These are phyloP conservation scores for Percopsis omiscomaycus DNA, from an alignment of 2,797 vertebrate species.

Conservation along the genomic window DNA sequence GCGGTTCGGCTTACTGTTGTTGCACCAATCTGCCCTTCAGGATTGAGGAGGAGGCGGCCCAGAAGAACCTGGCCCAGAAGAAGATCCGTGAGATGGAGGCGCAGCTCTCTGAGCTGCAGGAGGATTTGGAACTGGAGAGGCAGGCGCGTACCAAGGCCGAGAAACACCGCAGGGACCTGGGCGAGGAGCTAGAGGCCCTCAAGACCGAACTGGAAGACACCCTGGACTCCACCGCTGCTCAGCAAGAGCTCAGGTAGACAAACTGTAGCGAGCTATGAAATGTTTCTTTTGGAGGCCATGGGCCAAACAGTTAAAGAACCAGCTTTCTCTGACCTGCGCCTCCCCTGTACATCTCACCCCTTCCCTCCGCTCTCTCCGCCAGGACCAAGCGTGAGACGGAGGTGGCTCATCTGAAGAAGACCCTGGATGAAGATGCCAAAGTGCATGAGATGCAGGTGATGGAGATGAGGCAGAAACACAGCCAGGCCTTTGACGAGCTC, in stretches of 20 bases:
- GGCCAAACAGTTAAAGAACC: too few species aligned
- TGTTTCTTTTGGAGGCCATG: neutral
- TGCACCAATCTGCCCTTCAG: conserved; percentile 58
- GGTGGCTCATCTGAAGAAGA: conserved; percentile 90
- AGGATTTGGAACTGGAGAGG: conserved; percentile 94
- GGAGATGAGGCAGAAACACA: conserved; percentile 94
- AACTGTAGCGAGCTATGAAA: neutral
- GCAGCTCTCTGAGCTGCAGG: conserved; percentile 93
- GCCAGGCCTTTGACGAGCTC: conserved; percentile 92
- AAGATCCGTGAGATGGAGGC: conserved; percentile 96
- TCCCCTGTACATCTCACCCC: neutral
- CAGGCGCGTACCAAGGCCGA: conserved; percentile 89
- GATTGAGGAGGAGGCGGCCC: conserved; percentile 93
- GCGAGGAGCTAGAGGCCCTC: conserved; percentile 95
- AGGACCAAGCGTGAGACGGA: conserved; percentile 94
- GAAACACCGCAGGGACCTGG: conserved; percentile 93
- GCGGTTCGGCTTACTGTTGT: neutral
- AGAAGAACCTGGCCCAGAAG: conserved; percentile 95
- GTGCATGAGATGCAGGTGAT: conserved; percentile 87
- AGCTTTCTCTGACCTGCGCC: neutral
- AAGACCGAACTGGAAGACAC: conserved; percentile 98
- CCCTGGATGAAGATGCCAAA: conserved; percentile 89
- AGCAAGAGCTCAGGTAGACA: conserved; percentile 89
- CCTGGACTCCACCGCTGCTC: conserved; percentile 91
- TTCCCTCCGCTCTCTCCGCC: neutral